Percentiles rank a stretch among this genome's conserved stretches.
Evolutionary conservation across 35 echinoderm and acorn worm genomes (phyloP).

Genomic region (Diadema setosum): DNA sequence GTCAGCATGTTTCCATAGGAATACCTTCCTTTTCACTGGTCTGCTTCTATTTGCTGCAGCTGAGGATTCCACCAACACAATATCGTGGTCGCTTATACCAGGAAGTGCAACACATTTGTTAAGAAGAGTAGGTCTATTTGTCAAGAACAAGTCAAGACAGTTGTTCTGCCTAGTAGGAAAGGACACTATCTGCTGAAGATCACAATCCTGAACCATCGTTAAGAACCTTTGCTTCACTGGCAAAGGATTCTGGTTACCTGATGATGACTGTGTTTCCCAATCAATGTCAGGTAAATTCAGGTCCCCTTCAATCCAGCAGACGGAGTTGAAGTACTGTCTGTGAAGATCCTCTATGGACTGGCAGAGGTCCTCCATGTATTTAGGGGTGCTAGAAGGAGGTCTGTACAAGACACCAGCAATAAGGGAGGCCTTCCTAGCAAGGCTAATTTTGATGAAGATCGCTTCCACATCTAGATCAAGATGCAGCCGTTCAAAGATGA

Average conservation of each 20-base stretch:
- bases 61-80: background rate
- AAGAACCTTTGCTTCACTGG: background rate
- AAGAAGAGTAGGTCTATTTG: background rate
- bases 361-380: background rate
- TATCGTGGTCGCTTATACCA: background rate
- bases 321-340: background rate
- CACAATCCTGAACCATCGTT: background rate
- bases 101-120: background rate
- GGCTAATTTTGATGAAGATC: background rate
- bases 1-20: background rate
- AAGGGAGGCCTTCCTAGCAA: background rate
- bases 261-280: slow-evolving; percentile 8
- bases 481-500: background rate
- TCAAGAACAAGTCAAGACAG: background rate
- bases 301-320: slow-evolving; percentile 33
- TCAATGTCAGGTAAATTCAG: slow-evolving; percentile 48
- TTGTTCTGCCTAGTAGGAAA: background rate
- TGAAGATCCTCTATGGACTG: background rate
- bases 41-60: background rate
- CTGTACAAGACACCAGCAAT: background rate
- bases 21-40: background rate
- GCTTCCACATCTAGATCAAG: background rate
- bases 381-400: background rate
- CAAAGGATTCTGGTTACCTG: background rate
- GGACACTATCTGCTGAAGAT: background rate